Evolutionary conservation across 2,113 vertebrate genomes (phyloP).

Genomic region (Anguilla japonica): DNA sequence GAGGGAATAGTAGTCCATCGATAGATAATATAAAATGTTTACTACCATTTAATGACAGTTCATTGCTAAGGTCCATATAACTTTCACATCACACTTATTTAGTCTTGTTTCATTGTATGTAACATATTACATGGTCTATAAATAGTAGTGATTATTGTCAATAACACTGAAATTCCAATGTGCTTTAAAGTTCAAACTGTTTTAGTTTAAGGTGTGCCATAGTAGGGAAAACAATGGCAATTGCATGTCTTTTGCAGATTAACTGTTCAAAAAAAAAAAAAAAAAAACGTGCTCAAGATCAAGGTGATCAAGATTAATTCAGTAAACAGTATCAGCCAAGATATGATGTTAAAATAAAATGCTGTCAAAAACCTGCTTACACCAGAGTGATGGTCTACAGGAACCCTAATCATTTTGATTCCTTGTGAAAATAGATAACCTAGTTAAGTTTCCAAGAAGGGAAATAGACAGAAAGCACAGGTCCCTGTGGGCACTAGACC

Average conservation of each 20-base stretch:
- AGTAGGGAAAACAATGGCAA: neutral
- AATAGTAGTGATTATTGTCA: neutral
- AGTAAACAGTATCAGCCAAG: no score
- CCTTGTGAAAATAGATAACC: neutral
- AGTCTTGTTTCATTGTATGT: neutral
- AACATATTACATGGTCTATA: neutral
- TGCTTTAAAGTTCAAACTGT: neutral
- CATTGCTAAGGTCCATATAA: neutral
- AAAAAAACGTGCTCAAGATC: no score
- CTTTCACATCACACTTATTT: neutral
- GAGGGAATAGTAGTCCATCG: slow-evolving; percentile 38
- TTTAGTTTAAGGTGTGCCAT: no score
- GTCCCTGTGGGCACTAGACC: slow-evolving; percentile 15
- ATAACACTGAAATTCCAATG: neutral
- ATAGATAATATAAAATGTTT: neutral
- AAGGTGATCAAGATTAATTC: no score
- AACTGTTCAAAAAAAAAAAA: no score
- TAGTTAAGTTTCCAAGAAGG: neutral
- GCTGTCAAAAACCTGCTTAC: neutral
- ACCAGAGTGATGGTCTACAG: neutral
- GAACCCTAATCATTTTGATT: neutral
- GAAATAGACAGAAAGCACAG: neutral
- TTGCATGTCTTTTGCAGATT: neutral
- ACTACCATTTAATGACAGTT: neutral
- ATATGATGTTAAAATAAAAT: neutral